phyloP scores from a whole-genome alignment of 2,888 invertebrate species.

The Agrilus biguttatus region DNA sequence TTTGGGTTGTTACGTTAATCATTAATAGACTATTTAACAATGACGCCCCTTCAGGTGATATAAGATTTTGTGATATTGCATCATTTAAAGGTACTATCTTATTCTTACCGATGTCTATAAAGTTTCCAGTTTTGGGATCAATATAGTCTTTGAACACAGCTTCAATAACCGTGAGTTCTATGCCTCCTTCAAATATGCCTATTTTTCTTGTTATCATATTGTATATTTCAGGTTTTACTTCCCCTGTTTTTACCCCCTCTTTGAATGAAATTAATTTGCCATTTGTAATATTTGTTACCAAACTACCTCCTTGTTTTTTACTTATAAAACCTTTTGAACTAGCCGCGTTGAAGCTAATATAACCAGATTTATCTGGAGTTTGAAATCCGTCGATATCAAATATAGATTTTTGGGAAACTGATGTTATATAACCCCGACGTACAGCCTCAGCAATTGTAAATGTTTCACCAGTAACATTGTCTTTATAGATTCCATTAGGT shows the following conservation, averaged over 20 bases:
- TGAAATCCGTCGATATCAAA: constrained; percentile 87
- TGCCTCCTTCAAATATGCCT: constrained; percentile 62
- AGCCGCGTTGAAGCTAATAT: constrained; percentile 72
- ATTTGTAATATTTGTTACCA: constrained; percentile 56
- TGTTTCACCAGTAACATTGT: constrained; percentile 57
- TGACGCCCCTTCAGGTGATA: constrained; percentile 78
- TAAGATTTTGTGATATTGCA: constrained; percentile 71
- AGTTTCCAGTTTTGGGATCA: constrained; percentile 77
- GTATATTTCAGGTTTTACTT: constrained; percentile 71
- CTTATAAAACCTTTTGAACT: constrained; percentile 62
- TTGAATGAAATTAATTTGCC: constrained; percentile 63
- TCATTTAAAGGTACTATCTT: constrained; percentile 67
- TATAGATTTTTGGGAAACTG: constrained; percentile 74
- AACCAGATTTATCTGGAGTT: constrained; percentile 66
- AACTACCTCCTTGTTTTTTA: constrained; percentile 54
- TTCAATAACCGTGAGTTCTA: constrained; percentile 71
- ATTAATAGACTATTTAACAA: constrained; percentile 72
- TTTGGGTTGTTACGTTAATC: constrained; percentile 76
- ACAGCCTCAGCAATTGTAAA: constrained; percentile 77
- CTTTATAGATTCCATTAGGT: constrained; percentile 58
- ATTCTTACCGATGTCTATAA: constrained; percentile 59
- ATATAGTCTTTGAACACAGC: constrained; percentile 76
- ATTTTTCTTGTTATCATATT: constrained; percentile 74
- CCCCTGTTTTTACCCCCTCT: constrained; percentile 63
- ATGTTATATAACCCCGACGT: constrained; percentile 74